These are phyloP conservation scores for Sebastes cheni DNA, from an alignment of 2,797 vertebrate species.

Conservation along the genomic window DNA sequence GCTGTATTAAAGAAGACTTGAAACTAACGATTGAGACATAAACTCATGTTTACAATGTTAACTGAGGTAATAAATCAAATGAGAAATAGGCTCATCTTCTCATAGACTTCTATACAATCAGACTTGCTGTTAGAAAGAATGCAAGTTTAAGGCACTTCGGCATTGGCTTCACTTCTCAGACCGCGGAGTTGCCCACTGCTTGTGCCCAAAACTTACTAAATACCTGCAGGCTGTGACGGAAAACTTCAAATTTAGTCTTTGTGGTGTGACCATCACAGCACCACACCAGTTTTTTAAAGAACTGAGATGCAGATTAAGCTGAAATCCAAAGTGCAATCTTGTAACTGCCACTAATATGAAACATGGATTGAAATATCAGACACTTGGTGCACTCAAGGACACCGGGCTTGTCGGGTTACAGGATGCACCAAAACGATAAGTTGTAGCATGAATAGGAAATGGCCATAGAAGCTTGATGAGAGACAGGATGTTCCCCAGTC, in stretches of 20 bases:
- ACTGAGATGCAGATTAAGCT: neutral
- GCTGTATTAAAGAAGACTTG: no score
- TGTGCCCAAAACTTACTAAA: neutral
- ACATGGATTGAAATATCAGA: neutral
- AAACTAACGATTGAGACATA: no score
- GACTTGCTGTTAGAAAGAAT: no score
- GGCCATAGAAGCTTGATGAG: constrained; percentile 23
- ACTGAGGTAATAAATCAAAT: no score
- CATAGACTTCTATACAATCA: no score
- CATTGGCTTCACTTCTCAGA: no score
- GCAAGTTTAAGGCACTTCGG: no score
- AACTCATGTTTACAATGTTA: no score
- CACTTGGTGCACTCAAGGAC: neutral
- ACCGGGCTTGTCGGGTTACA: neutral
- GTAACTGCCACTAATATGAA: neutral
- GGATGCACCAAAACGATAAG: neutral
- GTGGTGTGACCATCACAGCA: neutral
- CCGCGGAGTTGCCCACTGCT: neutral
- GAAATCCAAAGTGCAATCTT: neutral
- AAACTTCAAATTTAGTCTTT: neutral
- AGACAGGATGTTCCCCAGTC: constrained; percentile 59
- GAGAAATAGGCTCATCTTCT: rapidly evolving
- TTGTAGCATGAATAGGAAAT: constrained; percentile 37
- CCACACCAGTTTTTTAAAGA: neutral
- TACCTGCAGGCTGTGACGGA: neutral